A percentile compares a stretch with the other conserved stretches of the same genome.
phyloP scores from a whole-genome alignment of 2,888 invertebrate genomes.

The Flabesymbios commensalis region DNA sequence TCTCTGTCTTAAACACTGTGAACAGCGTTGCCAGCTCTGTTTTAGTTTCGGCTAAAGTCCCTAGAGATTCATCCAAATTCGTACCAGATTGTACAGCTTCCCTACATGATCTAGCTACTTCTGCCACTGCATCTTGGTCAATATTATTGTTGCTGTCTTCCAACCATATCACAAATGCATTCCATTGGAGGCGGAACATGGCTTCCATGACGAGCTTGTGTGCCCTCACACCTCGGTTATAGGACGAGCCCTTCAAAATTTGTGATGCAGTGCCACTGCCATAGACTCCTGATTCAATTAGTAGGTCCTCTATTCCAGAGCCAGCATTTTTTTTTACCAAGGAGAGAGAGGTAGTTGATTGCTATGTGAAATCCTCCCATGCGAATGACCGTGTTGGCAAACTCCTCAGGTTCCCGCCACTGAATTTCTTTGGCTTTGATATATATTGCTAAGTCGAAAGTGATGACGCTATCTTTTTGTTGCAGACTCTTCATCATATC shows the following conservation, averaged over 20 bases:
- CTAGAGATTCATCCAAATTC: no score
- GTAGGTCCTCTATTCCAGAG: slow-evolving; percentile 4
- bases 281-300: slow-evolving; percentile 10
- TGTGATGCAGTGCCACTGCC: background rate
- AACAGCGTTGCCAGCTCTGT: background rate
- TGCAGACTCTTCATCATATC: background rate
- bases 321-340: background rate
- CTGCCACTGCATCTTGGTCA: background rate
- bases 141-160: background rate
- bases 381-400: slow-evolving; percentile 4
- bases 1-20: background rate
- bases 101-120: no score
- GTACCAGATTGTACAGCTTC: no score
- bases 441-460: slow-evolving; percentile 14
- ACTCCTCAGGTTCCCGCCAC: slow-evolving; percentile 4
- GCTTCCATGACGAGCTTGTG: slow-evolving; percentile 6
- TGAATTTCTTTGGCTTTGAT: slow-evolving; percentile 14
- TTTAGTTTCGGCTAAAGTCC: no score
- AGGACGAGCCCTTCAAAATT: background rate
- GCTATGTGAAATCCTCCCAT: slow-evolving; percentile 15
- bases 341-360: background rate
- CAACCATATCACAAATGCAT: background rate
- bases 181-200: slow-evolving; percentile 1
- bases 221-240: slow-evolving; percentile 1
- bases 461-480: slow-evolving; percentile 5